phyloP scores from a whole-genome alignment of 2,113 vertebrate species.

The Martes martes region DNA sequence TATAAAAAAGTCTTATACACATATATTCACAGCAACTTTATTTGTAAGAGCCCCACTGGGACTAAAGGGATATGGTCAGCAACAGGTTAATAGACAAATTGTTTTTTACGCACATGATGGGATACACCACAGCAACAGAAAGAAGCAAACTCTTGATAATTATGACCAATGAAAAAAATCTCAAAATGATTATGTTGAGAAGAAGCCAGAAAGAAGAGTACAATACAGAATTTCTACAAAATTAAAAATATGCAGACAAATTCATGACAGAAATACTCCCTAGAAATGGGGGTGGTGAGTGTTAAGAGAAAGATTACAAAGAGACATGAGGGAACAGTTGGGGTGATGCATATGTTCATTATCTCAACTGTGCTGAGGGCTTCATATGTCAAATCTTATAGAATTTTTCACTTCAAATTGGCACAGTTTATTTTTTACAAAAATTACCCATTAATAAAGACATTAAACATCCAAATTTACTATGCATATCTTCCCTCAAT shows the following conservation, averaged over 20 bases:
- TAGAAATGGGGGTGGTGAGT: too few relatives aligned
- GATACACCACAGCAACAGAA: background rate
- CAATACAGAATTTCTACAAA: background rate
- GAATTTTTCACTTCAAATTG: background rate
- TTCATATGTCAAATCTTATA: background rate
- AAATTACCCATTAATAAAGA: background rate
- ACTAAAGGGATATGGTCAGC: background rate
- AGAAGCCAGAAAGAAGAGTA: background rate
- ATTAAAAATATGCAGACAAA: background rate
- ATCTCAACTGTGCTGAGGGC: background rate
- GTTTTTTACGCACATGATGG: background rate
- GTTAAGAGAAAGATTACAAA: background rate
- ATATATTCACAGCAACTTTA: background rate
- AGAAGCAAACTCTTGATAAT: background rate
- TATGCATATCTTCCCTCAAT: background rate
- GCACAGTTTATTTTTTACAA: too few relatives aligned
- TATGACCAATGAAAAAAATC: background rate
- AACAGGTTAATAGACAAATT: background rate
- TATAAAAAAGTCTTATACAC: background rate
- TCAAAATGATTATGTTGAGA: background rate
- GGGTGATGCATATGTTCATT: too few relatives aligned
- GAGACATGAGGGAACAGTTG: too few relatives aligned
- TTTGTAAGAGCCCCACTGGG: background rate
- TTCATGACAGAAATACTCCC: background rate
- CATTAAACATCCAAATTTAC: background rate